These are phyloP conservation scores for Hybognathus amarus DNA, from an alignment of 2,797 vertebrate genomes.

Conservation along the genomic window DNA sequence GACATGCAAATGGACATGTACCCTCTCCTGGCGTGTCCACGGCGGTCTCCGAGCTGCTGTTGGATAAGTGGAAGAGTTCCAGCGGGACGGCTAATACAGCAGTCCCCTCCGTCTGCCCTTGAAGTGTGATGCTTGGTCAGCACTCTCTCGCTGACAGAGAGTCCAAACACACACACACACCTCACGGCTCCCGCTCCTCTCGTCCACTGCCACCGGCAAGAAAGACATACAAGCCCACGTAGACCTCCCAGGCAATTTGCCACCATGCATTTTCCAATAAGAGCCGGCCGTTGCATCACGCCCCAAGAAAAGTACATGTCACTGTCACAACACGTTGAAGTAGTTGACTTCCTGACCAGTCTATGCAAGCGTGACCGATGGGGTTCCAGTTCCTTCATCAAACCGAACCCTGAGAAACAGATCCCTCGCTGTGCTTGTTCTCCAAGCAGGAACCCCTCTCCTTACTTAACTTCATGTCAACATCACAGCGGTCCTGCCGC, in stretches of 20 bases:
- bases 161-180: conserved; percentile 32
- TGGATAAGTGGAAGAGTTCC: conserved; percentile 45
- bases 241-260: neutral
- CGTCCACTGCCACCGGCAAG: conserved; percentile 26
- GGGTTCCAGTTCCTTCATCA: conserved; percentile 5
- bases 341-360: neutral
- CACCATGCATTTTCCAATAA: neutral
- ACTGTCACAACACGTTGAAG: neutral
- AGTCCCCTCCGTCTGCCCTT: conserved; percentile 48
- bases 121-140: conserved; percentile 53
- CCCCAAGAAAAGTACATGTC: conserved; percentile 21
- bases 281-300: neutral
- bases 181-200: conserved; percentile 13
- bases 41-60: conserved; percentile 31
- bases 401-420: neutral
- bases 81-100: conserved; percentile 29
- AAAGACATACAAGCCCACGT: conserved; percentile 3
- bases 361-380: neutral
- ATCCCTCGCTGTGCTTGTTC: neutral
- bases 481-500: neutral
- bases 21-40: neutral
- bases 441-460: neutral
- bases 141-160: conserved; percentile 50
- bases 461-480: conserved; percentile 32
- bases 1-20: conserved; percentile 19